Evolutionary conservation across 2,797 vertebrate genomes (phyloP).

Genomic region (Amazona ochrocephala): DNA sequence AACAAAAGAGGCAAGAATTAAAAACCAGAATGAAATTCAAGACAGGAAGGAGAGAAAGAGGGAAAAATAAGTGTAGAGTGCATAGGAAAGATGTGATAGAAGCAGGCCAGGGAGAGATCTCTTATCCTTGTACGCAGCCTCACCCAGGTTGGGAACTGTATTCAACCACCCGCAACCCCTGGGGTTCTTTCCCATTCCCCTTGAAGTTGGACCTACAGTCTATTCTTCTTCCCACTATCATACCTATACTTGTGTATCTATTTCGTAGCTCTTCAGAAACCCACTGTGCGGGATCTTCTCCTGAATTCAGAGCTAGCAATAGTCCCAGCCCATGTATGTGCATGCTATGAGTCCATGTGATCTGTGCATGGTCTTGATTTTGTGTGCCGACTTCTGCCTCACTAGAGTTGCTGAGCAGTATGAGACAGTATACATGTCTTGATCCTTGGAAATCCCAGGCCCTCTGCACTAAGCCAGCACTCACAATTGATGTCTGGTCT

Average conservation of each 20-base stretch:
- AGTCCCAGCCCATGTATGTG: background rate
- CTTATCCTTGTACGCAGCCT: background rate
- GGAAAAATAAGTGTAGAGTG: fast-evolving
- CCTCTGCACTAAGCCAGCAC: background rate
- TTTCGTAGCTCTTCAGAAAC: background rate
- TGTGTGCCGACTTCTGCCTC: background rate
- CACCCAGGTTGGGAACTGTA: background rate
- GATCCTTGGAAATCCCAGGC: background rate
- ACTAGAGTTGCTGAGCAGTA: background rate
- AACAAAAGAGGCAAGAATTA: background rate
- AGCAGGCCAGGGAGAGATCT: background rate
- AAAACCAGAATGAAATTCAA: background rate
- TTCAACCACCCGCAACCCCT: background rate
- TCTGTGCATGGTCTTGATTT: background rate
- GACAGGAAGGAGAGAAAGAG: background rate
- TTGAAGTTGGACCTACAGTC: background rate
- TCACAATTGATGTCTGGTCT: background rate
- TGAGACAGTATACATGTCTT: background rate
- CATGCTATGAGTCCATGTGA: background rate
- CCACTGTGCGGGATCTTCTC: background rate
- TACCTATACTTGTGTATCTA: background rate
- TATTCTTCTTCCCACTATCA: background rate
- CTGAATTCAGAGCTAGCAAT: background rate
- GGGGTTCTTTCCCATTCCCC: background rate
- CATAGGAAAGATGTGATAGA: background rate